Evolutionary conservation across 2,797 vertebrate genomes (phyloP).

Genomic region (Eremophila alpestris): DNA sequence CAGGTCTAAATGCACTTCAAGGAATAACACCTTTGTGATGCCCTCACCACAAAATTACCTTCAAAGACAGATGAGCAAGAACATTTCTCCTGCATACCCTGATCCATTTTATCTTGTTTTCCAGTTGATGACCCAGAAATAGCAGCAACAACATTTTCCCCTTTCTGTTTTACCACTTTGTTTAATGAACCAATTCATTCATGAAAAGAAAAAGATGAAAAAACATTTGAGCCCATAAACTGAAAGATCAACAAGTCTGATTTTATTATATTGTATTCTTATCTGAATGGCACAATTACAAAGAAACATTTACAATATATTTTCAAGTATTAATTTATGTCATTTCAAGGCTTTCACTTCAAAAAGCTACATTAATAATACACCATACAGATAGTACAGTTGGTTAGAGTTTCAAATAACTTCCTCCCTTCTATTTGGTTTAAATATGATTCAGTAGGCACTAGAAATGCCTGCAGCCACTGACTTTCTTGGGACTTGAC

Average conservation of each 20-base stretch:
- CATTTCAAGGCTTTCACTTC: slow-evolving; percentile 81
- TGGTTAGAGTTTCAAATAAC: slow-evolving; percentile 71
- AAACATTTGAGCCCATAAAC: slow-evolving; percentile 75
- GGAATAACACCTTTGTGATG: not conserved
- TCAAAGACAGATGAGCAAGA: not conserved
- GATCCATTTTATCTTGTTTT: not conserved
- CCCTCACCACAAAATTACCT: not conserved
- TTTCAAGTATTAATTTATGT: slow-evolving; percentile 80
- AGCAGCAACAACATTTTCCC: slow-evolving; percentile 12
- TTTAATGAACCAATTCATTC: not conserved
- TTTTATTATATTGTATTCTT: slow-evolving; percentile 78
- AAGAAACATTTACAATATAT: slow-evolving; percentile 79
- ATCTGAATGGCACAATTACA: slow-evolving; percentile 79
- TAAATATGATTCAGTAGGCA: slow-evolving; percentile 79
- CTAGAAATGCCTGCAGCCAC: slow-evolving; percentile 80
- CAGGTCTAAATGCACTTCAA: not conserved
- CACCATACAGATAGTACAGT: slow-evolving; percentile 79
- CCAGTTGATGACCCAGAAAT: slow-evolving; percentile 27
- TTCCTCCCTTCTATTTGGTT: slow-evolving; percentile 78
- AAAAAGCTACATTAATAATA: slow-evolving; percentile 80
- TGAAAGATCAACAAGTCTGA: slow-evolving; percentile 77
- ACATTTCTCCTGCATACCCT: not conserved
- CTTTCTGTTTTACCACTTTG: slow-evolving; percentile 12
- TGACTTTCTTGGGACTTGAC: slow-evolving; percentile 70
- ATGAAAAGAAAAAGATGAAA: slow-evolving; percentile 60